Evolutionary conservation across 2,113 vertebrate genomes (phyloP), one percentile per base, ranked within the genome.

Genomic region (Scomber japonicus): DNA sequence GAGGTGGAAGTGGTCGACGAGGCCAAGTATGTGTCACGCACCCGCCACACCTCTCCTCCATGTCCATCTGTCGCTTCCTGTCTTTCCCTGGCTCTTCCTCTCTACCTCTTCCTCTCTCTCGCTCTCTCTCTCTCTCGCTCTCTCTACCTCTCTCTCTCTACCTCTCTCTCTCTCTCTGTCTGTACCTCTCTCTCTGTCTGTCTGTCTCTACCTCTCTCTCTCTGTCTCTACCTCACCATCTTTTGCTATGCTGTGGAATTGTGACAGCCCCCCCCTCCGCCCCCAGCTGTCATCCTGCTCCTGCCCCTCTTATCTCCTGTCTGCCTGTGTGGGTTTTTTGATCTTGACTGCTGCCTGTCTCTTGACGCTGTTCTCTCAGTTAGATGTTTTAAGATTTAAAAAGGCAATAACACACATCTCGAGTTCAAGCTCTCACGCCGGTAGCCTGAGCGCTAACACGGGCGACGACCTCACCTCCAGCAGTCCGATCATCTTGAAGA

Each of bases 1-100:
- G 98, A 99, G 92, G 97, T 98, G 96, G 98, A 99, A 90, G 97
- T 98, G 93, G 96, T 98, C 89, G 98, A 99, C 56, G 98, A 99
- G 94, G 97, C 98, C 90, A 99, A 99, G 98, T 99, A 99, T 76
- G 98, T 98, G 75, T 83, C 74, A 62, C 3, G 27, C 54, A 46
- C 51, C 60, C 30, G 12, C 73, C 60, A 45, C n/a, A 65, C 45
- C 53, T 70, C 69, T 80, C 70, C 54, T 76, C 74, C 75, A 3
- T 80, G 74, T 83, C 75, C 81, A 73, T 81, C 72, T 70, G 71
- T 81, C 11, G 82, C 72, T 80, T 80, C 81, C 74, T 75, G 59
- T 81, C 80, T 67, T 21, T 66, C 24, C 76, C 15, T 21, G 21
- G 1, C 69, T 84, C 76, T 81, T 0, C 45, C 77, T 79, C 74